Base-by-base conservation (phyloP, 2,888 invertebrate species). In the Autographa pulchrina region DNA sequence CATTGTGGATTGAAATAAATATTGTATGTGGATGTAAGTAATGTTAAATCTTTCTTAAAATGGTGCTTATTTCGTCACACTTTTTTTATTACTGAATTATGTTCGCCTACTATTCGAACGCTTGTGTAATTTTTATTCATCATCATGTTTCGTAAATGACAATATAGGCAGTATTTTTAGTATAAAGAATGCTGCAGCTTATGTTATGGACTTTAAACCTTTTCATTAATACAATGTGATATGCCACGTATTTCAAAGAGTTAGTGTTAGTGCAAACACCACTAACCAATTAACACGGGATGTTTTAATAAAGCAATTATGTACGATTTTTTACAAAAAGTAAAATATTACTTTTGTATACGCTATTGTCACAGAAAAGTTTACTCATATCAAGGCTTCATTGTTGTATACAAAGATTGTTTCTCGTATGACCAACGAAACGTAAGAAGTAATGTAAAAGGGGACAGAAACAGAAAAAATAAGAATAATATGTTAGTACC, bases 1-100 rank as follows among this genome's bases (percentile, higher is more conserved):
- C 72, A n/a, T 56, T 70, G 75, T 61, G 56, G 43, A 72, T 77
- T 68, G 78, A 72, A 81, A 72, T 65, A 67, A 20, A 52, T 70
- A 62, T 67, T 62, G 20, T 43, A 64, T 77, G 38, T 54, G 59
- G 25, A 38, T 6, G 52, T 67, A 48, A 61, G 59, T 71, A 54
- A 60, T 76, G 60, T 71, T 65, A 60, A 60, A 80, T 67, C 76
- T 18, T 75, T 31, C 14, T 32, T 16, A 32, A 14, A 25, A 13
- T 25, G 8, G 20, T 56, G 54, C 25, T 1, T 20, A 20, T 25
- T 56, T 56, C 9, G 25, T 13, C 7, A 48, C n/a, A n/a, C 48
- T 48, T 48, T 48, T n/a, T 48, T n/a, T 48, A n/a, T 48, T 48
- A 48, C n/a, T 16, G 43, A 43, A 43, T 48, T 48, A n/a, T 48